Conservation (phyloP, 2,888 invertebrate species). For the Dryadula phaetusa region DNA sequence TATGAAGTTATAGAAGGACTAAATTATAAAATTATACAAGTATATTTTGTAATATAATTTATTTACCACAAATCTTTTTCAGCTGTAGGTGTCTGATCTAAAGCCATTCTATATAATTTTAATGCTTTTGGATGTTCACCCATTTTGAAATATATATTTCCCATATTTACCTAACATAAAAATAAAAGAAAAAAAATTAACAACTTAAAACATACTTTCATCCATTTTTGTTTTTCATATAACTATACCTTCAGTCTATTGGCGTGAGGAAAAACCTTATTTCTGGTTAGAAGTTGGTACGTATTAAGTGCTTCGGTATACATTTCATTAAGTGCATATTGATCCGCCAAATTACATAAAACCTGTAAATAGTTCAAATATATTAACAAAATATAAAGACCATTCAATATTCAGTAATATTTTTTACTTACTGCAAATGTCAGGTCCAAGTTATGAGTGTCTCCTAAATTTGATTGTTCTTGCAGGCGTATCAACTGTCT, state of each 20-base stretch:
- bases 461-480: slow-evolving; percentile 95
- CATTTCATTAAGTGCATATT: slow-evolving; percentile 97
- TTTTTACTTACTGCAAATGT: slow-evolving; percentile 92
- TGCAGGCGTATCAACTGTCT: slow-evolving; percentile 94
- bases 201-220: background rate
- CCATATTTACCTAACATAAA: slow-evolving; percentile 90
- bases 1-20: background rate
- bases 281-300: slow-evolving; percentile 96
- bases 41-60: background rate
- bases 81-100: slow-evolving; percentile 97
- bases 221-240: background rate
- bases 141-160: slow-evolving; percentile 98
- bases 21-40: slow-evolving; percentile 4
- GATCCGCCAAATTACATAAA: slow-evolving; percentile 97
- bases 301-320: slow-evolving; percentile 98
- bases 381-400: background rate
- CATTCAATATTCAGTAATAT: background rate
- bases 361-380: slow-evolving; percentile 84
- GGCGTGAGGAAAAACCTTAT: slow-evolving; percentile 96
- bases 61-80: slow-evolving; percentile 94
- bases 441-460: slow-evolving; percentile 96
- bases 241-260: slow-evolving; percentile 92
- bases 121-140: slow-evolving; percentile 97
- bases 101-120: slow-evolving; percentile 98
- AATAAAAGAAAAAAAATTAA: slow-evolving; percentile 21